phyloP scores from a whole-genome alignment of 2,797 vertebrate species.

The Presbytis comata region DNA sequence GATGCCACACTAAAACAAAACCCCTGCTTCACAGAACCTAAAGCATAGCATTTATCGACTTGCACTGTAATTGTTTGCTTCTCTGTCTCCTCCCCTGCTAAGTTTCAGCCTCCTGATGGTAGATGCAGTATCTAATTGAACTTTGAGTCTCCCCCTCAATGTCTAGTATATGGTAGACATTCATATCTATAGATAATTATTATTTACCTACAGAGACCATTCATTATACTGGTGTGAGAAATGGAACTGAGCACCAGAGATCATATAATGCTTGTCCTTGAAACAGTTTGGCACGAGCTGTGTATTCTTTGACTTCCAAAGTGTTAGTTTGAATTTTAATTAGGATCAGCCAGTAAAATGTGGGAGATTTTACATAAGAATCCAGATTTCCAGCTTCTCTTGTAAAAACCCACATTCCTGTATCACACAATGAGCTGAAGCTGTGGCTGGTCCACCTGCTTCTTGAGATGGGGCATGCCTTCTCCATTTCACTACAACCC shows the following conservation, averaged over 20 bases:
- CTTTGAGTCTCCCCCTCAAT: neutral
- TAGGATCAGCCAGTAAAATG: neutral
- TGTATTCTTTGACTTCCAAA: conserved; percentile 18
- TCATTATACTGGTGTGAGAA: neutral
- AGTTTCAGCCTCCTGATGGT: neutral
- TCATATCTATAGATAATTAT: neutral
- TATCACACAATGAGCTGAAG: neutral
- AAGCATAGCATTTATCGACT: neutral
- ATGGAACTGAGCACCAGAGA: neutral
- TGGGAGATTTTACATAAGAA: neutral
- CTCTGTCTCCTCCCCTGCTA: neutral
- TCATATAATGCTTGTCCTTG: neutral
- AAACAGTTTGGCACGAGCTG: neutral
- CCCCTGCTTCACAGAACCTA: neutral
- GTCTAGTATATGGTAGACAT: neutral
- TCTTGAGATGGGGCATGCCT: neutral
- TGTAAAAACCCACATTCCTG: neutral
- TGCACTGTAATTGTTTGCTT: neutral
- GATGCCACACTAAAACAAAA: neutral
- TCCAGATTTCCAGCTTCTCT: neutral
- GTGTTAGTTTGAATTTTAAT: conserved; percentile 12
- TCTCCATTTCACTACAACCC: neutral
- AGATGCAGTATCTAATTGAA: neutral
- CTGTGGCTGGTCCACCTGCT: neutral
- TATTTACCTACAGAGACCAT: neutral